Evolutionary conservation across 1,140 invertebrate species (phyloP), one percentile per base, ranked within the genome.

Genomic region (Mactra quadrangularis): DNA sequence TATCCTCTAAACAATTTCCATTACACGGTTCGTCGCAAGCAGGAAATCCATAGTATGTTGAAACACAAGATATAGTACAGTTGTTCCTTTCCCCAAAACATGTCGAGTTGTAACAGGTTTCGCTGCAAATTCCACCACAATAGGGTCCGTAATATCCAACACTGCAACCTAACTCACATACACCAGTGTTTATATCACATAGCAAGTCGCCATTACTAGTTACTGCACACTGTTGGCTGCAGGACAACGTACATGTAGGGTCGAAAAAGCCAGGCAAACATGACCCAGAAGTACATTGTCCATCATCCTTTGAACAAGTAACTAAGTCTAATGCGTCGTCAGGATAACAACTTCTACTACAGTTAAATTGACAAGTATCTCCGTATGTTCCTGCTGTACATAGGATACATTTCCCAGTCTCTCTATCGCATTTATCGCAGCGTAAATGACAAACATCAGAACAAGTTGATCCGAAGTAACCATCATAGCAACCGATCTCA

Each of bases 351-450:
- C 55, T 55, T 4, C 7, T 15, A 53, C 62, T 79, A 33, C 76
- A 79, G n/a, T 68, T 35, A 79, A 33, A 35, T 68, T 66, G 19
- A 68, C 76, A 79, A 13, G n/a, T 3, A 1, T 79, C 76, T 7
- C 76, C 76, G 33, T 9, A 79, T 4, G 62, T 53, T 31, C 76
- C 76, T 22, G 29, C 9, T 11, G 50, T 17, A 52, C 76, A 79
- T 15, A 57, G 15, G 9, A 53, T 22, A 47, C 76, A 79, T n/a
- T 45, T 27, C n/a, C 76, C 76, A 4, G 29, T 68, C 19, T 53
- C 50, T 79, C 62, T 35, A 19, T 41, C 22, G n/a, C 76, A 79
- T 27, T 33, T 35, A 11, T 35, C 22, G 52, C 76, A 79, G 19
- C 62, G 29, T 17, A 25, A 27, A 38, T 55, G 27, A 25, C 76